Evolutionary conservation across 2,888 invertebrate species (phyloP).

Genomic region (Acleris emargana): DNA sequence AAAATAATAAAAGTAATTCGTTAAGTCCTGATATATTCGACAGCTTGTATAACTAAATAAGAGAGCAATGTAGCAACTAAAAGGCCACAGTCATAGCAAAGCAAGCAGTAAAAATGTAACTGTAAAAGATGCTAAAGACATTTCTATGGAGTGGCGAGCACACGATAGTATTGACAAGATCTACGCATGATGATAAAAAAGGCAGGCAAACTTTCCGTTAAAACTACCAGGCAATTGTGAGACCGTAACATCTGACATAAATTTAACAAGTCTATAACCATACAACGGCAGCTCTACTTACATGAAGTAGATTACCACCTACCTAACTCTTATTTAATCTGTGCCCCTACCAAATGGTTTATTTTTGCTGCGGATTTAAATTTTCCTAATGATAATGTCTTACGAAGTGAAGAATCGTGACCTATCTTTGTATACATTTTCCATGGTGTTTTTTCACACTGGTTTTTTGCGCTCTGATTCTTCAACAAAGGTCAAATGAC

Average conservation of each 20-base stretch:
- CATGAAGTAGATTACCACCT: too few relatives aligned
- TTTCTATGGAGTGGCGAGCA: not conserved
- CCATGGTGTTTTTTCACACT: slow-evolving; percentile 10
- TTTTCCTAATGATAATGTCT: slow-evolving; percentile 8
- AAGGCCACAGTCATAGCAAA: not conserved
- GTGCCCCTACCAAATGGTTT: too few relatives aligned
- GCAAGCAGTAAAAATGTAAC: not conserved
- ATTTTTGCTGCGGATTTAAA: not conserved
- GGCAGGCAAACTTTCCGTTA: too few relatives aligned
- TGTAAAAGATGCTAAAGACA: not conserved
- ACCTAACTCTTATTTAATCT: too few relatives aligned
- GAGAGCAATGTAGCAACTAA: too few relatives aligned
- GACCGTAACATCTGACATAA: too few relatives aligned
- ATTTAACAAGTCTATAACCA: too few relatives aligned
- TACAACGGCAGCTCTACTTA: too few relatives aligned
- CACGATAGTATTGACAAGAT: not conserved
- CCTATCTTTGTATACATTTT: slow-evolving; percentile 21
- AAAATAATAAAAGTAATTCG: too few relatives aligned
- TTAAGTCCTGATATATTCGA: too few relatives aligned
- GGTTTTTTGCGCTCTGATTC: slow-evolving; percentile 33
- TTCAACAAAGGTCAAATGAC: slow-evolving; percentile 31
- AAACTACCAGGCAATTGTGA: too few relatives aligned
- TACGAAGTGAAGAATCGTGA: slow-evolving; percentile 23
- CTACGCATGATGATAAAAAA: not conserved
- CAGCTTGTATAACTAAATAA: too few relatives aligned